These are phyloP conservation scores for Athalia circularis DNA, from an alignment of 2,888 invertebrate species.

Conservation along the genomic window DNA sequence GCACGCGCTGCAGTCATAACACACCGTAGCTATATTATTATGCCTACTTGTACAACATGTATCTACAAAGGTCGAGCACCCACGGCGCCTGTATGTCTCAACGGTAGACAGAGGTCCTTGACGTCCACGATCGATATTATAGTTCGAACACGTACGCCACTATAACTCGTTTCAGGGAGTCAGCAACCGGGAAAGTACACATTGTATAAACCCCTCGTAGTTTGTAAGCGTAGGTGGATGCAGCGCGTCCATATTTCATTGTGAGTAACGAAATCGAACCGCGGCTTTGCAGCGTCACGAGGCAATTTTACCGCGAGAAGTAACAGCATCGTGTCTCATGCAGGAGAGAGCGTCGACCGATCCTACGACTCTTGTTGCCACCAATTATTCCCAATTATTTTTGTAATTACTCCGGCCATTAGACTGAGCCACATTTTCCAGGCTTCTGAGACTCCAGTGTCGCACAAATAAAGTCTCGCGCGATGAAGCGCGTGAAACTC, in stretches of 20 bases:
- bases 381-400: conserved; percentile 30
- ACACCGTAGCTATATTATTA: no score
- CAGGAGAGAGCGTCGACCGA: background rate
- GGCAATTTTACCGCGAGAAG: no score
- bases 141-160: conserved; percentile 22
- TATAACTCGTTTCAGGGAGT: background rate
- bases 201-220: no score
- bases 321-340: background rate
- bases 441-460: no score
- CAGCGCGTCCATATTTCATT: background rate
- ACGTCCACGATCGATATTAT: conserved; percentile 28
- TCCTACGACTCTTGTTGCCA: background rate
- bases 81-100: no score
- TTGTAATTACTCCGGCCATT: background rate
- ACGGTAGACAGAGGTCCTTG: conserved; percentile 22
- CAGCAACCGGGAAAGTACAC: background rate
- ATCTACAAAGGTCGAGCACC: no score
- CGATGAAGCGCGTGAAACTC: no score
- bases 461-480: no score
- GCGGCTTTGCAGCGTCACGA: background rate
- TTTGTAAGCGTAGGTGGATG: conserved; percentile 2
- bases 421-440: conserved; percentile 1
- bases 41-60: no score
- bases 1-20: no score
- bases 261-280: background rate